phyloP scores from a whole-genome alignment of 2,113 vertebrate genomes.

The Scalopus aquaticus region DNA sequence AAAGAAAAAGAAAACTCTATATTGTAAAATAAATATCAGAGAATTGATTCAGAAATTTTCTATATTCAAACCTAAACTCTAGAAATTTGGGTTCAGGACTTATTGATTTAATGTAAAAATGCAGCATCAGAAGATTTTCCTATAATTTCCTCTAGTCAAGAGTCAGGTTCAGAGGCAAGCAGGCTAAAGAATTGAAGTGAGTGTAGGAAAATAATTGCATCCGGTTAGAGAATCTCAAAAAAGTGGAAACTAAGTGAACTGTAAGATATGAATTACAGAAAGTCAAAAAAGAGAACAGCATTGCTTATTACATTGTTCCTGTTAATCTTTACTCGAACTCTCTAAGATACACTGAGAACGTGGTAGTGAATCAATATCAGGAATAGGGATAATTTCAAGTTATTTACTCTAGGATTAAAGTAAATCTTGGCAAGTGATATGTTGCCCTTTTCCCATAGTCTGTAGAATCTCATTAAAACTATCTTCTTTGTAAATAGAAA shows the following conservation, averaged over 20 bases:
- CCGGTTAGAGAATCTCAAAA: neutral
- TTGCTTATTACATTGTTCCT: neutral
- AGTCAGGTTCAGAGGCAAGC: neutral
- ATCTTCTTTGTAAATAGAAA: conserved; percentile 1
- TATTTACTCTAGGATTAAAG: conserved; percentile 18
- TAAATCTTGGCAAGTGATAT: neutral
- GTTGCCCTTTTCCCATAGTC: neutral
- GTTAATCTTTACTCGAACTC: neutral
- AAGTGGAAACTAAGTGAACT: neutral
- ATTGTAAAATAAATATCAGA: no score
- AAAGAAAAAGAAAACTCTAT: no score
- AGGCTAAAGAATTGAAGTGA: neutral
- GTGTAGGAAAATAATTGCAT: neutral
- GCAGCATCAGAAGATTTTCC: neutral
- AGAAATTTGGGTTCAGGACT: neutral
- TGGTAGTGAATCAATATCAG: neutral
- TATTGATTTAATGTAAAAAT: neutral
- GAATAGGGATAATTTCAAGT: neutral
- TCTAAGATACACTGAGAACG: neutral
- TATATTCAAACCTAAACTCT: neutral
- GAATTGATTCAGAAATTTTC: no score
- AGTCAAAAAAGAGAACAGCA: neutral
- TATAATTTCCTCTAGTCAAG: neutral
- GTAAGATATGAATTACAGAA: neutral
- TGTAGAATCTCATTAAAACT: neutral